phyloP scores from a whole-genome alignment of 2,113 vertebrate genomes.

The Lanius collurio region DNA sequence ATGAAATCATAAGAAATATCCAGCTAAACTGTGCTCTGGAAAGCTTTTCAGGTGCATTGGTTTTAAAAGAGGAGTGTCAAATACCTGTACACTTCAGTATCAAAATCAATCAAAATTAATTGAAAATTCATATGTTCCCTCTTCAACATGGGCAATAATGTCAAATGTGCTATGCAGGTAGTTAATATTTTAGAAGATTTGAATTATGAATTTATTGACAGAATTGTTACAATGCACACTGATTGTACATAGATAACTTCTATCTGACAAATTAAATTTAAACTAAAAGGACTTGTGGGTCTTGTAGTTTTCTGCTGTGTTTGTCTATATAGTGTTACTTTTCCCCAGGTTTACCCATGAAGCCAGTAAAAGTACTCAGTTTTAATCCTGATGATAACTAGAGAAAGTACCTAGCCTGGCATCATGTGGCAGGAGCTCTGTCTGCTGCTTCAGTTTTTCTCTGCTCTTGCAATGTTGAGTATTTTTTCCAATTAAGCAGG shows the following conservation, averaged over 20 bases:
- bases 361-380: slow-evolving; percentile 9
- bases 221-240: slow-evolving; percentile 92
- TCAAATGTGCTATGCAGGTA: slow-evolving; percentile 97
- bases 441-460: background rate
- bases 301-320: slow-evolving; percentile 73
- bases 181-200: slow-evolving; percentile 89
- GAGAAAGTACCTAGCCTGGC: background rate
- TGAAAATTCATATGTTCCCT: slow-evolving; percentile 77
- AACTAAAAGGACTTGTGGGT: slow-evolving; percentile 72
- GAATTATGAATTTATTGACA: slow-evolving; percentile 83
- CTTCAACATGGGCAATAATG: slow-evolving; percentile 92
- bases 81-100: slow-evolving; percentile 66
- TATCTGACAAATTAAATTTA: slow-evolving; percentile 98
- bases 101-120: slow-evolving; percentile 74
- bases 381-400: background rate
- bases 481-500: background rate
- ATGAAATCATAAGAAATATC: slow-evolving; percentile 62
- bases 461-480: background rate
- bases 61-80: slow-evolving; percentile 62
- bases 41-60: slow-evolving; percentile 68
- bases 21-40: slow-evolving; percentile 70
- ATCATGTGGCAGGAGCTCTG: background rate
- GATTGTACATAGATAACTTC: slow-evolving; percentile 93
- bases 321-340: slow-evolving; percentile 24
- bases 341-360: slow-evolving; percentile 4